Conservation (phyloP, 2,113 vertebrate genomes). For the Hystrix brachyura region DNA sequence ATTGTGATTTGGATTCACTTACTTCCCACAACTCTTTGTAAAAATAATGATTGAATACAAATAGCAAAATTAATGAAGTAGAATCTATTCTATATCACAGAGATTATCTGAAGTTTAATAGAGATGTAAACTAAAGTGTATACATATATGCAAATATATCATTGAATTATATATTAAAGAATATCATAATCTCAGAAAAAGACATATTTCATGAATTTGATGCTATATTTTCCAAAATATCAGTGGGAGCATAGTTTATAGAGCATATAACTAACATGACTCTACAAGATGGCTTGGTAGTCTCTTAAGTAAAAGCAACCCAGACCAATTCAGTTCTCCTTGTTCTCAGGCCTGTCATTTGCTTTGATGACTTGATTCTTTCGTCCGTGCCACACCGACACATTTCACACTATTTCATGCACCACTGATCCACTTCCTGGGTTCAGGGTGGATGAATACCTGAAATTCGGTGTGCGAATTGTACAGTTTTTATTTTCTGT, state of each 20-base stretch:
- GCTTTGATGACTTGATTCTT: neutral
- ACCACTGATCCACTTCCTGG: neutral
- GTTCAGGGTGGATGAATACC: neutral
- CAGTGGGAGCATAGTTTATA: neutral
- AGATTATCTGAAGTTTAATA: neutral
- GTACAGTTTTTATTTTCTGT: neutral
- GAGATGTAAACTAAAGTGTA: neutral
- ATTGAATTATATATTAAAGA: neutral
- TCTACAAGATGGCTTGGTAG: neutral
- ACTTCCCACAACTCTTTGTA: neutral
- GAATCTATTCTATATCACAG: neutral
- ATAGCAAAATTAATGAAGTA: neutral
- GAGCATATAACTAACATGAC: fast-evolving
- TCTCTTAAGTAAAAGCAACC: neutral
- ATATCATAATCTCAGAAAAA: neutral
- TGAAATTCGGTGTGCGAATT: neutral
- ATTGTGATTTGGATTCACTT: neutral
- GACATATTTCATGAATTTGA: neutral
- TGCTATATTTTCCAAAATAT: neutral
- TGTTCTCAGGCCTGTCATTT: neutral
- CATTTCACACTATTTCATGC: neutral
- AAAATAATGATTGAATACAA: neutral
- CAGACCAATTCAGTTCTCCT: too few relatives aligned
- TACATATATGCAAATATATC: too few relatives aligned
- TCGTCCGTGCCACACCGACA: fast-evolving